A percentile compares a stretch with the other conserved stretches of the same genome.
These are phyloP conservation scores for Albula glossodonta DNA, from an alignment of 2,113 vertebrate species.

Conservation along the genomic window DNA sequence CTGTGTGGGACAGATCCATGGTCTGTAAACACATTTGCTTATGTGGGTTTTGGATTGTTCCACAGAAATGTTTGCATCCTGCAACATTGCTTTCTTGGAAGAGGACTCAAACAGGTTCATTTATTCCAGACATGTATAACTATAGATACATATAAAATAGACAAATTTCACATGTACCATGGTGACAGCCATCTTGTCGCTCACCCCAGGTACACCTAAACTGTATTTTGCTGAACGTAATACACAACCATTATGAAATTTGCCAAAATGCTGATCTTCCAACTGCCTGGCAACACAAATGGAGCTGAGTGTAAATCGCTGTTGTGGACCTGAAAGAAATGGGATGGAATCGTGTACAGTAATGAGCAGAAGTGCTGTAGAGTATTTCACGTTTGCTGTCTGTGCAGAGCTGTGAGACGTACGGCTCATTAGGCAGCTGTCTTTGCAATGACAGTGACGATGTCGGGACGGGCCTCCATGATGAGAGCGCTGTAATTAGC, in stretches of 20 bases:
- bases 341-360: neutral
- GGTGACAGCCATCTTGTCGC: neutral
- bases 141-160: no score
- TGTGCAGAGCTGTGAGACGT: neutral
- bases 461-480: neutral
- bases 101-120: neutral
- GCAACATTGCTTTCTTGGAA: neutral
- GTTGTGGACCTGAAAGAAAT: neutral
- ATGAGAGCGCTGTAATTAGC: neutral
- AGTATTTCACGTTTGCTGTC: neutral
- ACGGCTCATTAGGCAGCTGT: constrained; percentile 6
- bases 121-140: no score
- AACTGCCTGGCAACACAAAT: neutral
- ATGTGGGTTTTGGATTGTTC: neutral
- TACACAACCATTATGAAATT: neutral
- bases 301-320: neutral
- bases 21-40: neutral
- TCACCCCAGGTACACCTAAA: neutral
- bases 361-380: neutral
- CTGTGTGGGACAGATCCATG: neutral
- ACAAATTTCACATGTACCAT: neutral
- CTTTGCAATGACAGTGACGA: neutral
- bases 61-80: neutral
- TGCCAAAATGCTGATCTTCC: neutral
- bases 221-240: neutral